A percentile compares a stretch with the other conserved stretches of the same genome.
Conservation (phyloP, 1,140 invertebrate species). For the Cyclargus thomasi region DNA sequence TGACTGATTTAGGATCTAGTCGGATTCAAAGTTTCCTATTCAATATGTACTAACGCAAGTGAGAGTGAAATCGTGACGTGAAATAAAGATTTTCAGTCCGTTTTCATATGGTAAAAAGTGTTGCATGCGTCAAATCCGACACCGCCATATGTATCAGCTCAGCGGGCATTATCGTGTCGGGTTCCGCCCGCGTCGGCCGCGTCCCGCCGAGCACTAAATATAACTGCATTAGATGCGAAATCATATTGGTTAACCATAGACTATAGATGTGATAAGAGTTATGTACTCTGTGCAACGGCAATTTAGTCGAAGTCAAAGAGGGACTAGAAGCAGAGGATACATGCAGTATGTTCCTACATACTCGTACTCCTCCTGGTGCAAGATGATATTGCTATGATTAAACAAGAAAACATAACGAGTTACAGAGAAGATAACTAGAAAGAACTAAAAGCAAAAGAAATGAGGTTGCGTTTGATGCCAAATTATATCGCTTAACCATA, state of each 20-base stretch:
- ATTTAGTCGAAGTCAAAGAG: too few species aligned
- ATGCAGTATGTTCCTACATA: too few species aligned
- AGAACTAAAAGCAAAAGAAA: too few species aligned
- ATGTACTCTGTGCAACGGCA: not conserved
- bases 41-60: too few species aligned
- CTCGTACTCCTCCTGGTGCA: too few species aligned
- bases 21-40: too few species aligned
- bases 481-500: slow-evolving; percentile 11
- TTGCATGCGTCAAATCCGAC: slow-evolving; percentile 6
- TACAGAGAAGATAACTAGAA: too few species aligned
- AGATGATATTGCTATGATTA: too few species aligned
- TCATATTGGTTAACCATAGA: not conserved
- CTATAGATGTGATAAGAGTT: not conserved
- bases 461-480: slow-evolving; percentile 23
- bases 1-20: too few species aligned
- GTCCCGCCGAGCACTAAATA: slow-evolving; percentile 41
- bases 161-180: slow-evolving; percentile 51
- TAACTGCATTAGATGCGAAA: slow-evolving; percentile 29
- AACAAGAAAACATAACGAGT: too few species aligned
- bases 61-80: not conserved
- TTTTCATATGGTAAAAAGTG: not conserved
- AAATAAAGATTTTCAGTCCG: not conserved
- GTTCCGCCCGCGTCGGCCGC: too few species aligned
- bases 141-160: slow-evolving; percentile 49
- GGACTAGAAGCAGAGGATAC: too few species aligned